phyloP scores from a whole-genome alignment of 2,888 invertebrate genomes.

The Mylabris sibirica region DNA sequence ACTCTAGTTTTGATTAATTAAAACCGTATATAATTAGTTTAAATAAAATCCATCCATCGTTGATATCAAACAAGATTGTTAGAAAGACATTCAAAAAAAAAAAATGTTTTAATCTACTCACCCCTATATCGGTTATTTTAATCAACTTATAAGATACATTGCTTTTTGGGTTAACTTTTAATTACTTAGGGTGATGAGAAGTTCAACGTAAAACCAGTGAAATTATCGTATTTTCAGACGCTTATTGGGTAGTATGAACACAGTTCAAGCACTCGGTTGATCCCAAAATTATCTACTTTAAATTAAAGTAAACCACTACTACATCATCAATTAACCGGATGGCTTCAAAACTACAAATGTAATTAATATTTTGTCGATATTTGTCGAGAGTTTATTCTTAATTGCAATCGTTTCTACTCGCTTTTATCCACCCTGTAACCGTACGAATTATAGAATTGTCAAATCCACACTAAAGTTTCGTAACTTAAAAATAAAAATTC shows the following conservation, averaged over 20 bases:
- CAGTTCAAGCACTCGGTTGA: conserved; percentile 21
- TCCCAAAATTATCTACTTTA: conserved; percentile 33
- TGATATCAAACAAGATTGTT: conserved; percentile 7
- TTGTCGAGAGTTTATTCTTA: too few species aligned
- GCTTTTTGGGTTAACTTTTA: conserved; percentile 33
- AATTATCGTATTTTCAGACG: conserved; percentile 21
- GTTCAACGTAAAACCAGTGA: conserved; percentile 24
- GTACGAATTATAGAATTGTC: conserved; percentile 1
- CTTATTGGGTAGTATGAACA: conserved; percentile 21
- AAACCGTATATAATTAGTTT: background rate
- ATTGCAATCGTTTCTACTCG: background rate
- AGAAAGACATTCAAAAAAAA: conserved; percentile 17
- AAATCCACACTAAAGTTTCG: background rate
- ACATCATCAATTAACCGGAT: conserved; percentile 30
- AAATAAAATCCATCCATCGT: background rate
- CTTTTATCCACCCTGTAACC: background rate
- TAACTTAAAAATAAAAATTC: too few species aligned
- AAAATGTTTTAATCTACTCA: conserved; percentile 23
- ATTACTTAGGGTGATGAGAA: conserved; percentile 30
- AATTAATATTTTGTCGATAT: conserved; percentile 6
- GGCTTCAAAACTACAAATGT: conserved; percentile 30
- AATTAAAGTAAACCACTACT: conserved; percentile 34
- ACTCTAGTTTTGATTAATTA: background rate
- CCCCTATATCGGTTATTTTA: conserved; percentile 25
- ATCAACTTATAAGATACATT: conserved; percentile 29